A percentile compares a stretch with the other conserved stretches of the same genome.
phyloP scores from a whole-genome alignment of 2,888 invertebrate species.

The Vanessa cardui region DNA sequence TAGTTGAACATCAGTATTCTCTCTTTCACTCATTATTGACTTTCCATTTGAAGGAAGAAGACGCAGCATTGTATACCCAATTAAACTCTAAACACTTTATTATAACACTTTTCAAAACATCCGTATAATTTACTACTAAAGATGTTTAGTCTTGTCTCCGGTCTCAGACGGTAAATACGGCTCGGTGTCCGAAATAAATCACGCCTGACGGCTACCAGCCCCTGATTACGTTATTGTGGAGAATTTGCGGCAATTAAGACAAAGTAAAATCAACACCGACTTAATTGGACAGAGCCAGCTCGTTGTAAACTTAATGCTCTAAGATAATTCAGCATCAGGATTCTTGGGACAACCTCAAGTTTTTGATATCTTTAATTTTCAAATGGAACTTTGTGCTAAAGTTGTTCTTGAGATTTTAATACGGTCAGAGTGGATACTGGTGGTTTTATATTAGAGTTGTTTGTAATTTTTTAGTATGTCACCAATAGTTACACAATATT shows the following conservation, averaged over 20 bases:
- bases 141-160: background rate
- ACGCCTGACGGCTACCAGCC: conserved; percentile 16
- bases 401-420: background rate
- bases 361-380: conserved; percentile 5
- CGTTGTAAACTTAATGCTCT: conserved; percentile 1
- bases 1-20: too few species aligned
- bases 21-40: too few species aligned
- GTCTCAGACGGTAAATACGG: background rate
- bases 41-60: too few species aligned
- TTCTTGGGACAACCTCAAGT: background rate
- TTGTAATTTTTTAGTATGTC: too few species aligned
- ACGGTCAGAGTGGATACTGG: background rate
- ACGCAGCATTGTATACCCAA: too few species aligned
- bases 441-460: too few species aligned
- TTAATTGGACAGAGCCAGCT: conserved; percentile 27
- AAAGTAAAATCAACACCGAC: conserved; percentile 34
- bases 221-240: conserved; percentile 38
- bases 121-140: too few species aligned
- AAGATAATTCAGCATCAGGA: background rate
- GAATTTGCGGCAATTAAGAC: conserved; percentile 36
- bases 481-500: too few species aligned
- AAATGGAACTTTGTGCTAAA: background rate
- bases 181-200: conserved; percentile 30
- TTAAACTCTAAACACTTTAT: too few species aligned
- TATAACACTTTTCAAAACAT: too few species aligned